These are phyloP conservation scores for Ciconia stormi DNA, from an alignment of 2,113 vertebrate species.

Conservation along the genomic window DNA sequence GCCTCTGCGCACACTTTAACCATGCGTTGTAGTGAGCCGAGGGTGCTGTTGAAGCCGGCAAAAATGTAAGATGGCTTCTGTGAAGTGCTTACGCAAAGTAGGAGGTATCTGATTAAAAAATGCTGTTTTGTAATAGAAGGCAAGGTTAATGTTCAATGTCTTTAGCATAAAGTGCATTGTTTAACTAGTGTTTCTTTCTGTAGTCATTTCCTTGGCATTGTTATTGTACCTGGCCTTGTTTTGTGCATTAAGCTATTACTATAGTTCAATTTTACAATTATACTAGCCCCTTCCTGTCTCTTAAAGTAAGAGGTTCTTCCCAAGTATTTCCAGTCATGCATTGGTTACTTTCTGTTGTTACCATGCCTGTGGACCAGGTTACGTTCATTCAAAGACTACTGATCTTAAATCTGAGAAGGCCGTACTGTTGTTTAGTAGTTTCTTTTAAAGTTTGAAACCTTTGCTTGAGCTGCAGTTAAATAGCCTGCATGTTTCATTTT, in stretches of 20 bases:
- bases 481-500: background rate
- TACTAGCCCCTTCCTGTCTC: background rate
- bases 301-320: background rate
- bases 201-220: background rate
- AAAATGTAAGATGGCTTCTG: background rate
- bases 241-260: background rate
- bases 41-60: background rate
- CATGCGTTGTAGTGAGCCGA: background rate
- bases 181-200: background rate
- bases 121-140: background rate
- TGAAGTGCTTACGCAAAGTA: background rate
- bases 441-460: background rate
- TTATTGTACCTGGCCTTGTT: background rate
- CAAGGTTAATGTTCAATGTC: background rate
- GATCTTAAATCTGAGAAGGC: background rate
- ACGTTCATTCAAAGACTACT: background rate
- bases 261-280: background rate
- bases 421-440: background rate
- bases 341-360: background rate
- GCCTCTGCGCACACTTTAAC: background rate
- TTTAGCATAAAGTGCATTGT: background rate
- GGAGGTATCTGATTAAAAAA: background rate
- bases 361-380: background rate
- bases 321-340: background rate
- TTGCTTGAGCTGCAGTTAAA: background rate